Conservation (phyloP, 2,113 vertebrate species). For the Pachypanchax playfairii region DNA sequence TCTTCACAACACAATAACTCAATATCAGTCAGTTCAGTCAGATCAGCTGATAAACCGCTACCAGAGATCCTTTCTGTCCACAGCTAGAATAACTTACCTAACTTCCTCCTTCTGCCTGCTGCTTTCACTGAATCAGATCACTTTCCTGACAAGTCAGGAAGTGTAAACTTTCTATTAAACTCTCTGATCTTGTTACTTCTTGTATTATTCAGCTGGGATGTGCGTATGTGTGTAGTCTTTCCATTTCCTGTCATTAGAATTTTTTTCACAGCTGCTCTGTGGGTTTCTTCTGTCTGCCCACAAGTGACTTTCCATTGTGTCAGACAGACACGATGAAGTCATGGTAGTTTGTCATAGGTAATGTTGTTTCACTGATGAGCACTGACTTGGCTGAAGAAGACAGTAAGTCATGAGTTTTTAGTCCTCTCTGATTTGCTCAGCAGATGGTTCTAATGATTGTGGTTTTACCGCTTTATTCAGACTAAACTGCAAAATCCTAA, state of each 20-base stretch:
- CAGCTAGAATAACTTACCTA: neutral
- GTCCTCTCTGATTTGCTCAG: conserved; percentile 31
- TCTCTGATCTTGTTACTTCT: conserved; percentile 40
- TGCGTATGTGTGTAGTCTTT: conserved; percentile 42
- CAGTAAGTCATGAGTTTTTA: conserved; percentile 63
- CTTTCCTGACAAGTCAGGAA: conserved; percentile 30
- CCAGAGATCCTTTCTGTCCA: no score
- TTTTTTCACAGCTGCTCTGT: conserved; percentile 71
- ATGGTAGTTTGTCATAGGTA: conserved; percentile 64
- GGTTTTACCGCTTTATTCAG: conserved; percentile 29
- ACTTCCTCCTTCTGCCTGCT: conserved; percentile 9
- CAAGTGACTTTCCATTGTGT: conserved; percentile 78
- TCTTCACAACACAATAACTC: no score
- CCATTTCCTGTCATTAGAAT: conserved; percentile 60
- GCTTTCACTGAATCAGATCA: conserved; percentile 20
- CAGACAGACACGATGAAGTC: conserved; percentile 74
- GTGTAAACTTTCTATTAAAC: conserved; percentile 31
- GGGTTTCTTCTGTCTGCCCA: conserved; percentile 71
- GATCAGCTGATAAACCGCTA: no score
- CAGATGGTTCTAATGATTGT: conserved; percentile 67
- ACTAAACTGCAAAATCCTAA: conserved; percentile 41
- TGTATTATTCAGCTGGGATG: conserved; percentile 17
- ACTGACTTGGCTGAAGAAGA: conserved; percentile 34
- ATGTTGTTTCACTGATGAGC: conserved; percentile 56
- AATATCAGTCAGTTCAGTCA: no score